These are phyloP conservation scores for Odocoileus virginianus DNA, from an alignment of 2,113 vertebrate genomes.

Conservation along the genomic window DNA sequence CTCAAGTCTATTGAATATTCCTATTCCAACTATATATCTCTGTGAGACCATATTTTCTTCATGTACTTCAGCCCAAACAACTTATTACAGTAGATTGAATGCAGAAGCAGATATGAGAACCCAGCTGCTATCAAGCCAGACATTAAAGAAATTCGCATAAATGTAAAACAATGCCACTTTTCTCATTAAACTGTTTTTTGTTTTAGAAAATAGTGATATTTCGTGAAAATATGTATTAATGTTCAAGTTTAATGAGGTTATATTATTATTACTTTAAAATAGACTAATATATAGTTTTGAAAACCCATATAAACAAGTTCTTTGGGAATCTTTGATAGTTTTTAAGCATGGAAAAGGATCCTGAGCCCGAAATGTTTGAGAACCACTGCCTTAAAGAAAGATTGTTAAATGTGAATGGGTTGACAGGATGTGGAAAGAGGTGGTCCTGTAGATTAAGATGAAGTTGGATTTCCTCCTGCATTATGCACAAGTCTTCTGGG, in stretches of 20 bases:
- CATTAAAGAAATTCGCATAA: not conserved
- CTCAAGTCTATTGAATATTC: not conserved
- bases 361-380: not conserved
- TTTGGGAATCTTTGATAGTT: not conserved
- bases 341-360: not conserved
- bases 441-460: not conserved
- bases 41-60: not conserved
- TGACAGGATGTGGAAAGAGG: not conserved
- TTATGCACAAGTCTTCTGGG: not conserved
- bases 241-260: not conserved
- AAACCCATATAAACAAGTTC: not conserved
- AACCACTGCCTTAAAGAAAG: not conserved
- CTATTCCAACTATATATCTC: not conserved
- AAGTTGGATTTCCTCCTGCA: not conserved
- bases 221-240: not conserved
- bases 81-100: not conserved
- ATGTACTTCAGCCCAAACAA: not conserved
- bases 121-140: not conserved
- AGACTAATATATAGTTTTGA: not conserved
- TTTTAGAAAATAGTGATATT: slow-evolving; percentile 1
- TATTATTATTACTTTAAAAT: not conserved
- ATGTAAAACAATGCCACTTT: not conserved
- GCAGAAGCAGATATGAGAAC: not conserved
- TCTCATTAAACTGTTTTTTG: not conserved
- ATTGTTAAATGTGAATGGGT: not conserved